A percentile compares a stretch with the other conserved stretches of the same genome.
Evolutionary conservation across 2,797 vertebrate genomes (phyloP).

Genomic region (Ctenopoma kingsleyae): DNA sequence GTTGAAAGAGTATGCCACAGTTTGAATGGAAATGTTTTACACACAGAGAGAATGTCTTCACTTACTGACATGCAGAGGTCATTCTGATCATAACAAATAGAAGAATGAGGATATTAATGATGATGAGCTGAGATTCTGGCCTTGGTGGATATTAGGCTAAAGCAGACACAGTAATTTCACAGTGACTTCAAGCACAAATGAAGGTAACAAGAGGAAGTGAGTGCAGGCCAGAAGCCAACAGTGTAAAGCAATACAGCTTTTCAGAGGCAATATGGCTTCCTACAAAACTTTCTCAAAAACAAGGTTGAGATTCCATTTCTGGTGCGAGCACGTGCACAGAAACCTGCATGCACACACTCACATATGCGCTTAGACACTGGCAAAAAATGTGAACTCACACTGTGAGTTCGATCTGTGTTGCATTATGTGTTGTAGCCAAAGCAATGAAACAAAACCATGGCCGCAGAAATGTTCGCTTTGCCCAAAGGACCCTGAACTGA

Average conservation of each 20-base stretch:
- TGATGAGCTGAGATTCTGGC: constrained; percentile 28
- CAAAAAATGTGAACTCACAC: constrained; percentile 50
- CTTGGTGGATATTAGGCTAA: constrained; percentile 37
- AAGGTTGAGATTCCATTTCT: constrained; percentile 73
- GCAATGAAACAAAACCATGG: constrained; percentile 78
- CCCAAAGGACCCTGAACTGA: constrained; percentile 61
- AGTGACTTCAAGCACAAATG: constrained; percentile 44
- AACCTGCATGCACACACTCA: constrained; percentile 14
- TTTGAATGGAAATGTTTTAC: constrained; percentile 35
- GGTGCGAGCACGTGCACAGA: constrained; percentile 25
- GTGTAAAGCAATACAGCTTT: constrained; percentile 67
- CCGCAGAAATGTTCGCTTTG: constrained; percentile 69
- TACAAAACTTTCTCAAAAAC: constrained; percentile 75
- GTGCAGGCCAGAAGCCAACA: constrained; percentile 56
- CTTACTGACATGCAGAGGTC: constrained; percentile 23
- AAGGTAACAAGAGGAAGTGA: constrained; percentile 68
- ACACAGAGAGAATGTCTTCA: constrained; percentile 30
- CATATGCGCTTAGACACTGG: constrained; percentile 33
- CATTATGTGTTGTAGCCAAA: constrained; percentile 78
- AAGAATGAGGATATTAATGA: constrained; percentile 19
- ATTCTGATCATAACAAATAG: constrained; percentile 18
- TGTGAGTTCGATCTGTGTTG: constrained; percentile 76
- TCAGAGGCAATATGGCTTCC: constrained; percentile 59
- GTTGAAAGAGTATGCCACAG: constrained; percentile 36
- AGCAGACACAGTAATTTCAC: constrained; percentile 25